Conservation (phyloP, 2,113 vertebrate species). For the Gallinago media region DNA sequence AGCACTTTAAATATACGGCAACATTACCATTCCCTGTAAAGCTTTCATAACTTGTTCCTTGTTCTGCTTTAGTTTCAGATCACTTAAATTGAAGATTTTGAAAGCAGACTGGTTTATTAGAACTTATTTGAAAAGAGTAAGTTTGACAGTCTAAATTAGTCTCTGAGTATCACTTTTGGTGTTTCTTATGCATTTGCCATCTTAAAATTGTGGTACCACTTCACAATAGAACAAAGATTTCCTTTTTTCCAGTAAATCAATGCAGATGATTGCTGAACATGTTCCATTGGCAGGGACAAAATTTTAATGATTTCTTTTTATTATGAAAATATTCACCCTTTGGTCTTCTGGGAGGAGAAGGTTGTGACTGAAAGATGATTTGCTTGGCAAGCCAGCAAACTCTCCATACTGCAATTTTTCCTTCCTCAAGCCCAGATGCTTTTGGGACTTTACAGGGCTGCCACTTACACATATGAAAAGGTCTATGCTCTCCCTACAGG, state of each 20-base stretch:
- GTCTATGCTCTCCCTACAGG: background rate
- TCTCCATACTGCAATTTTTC: background rate
- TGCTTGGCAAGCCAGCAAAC: slow-evolving; percentile 33
- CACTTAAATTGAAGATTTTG: background rate
- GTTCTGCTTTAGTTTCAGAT: background rate
- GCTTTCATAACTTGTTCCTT: background rate
- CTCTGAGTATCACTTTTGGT: background rate
- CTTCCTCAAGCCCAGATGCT: background rate
- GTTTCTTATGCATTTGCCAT: background rate
- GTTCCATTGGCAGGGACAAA: slow-evolving; percentile 5
- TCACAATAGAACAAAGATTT: slow-evolving; percentile 19
- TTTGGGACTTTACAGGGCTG: background rate
- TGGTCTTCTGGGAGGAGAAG: background rate
- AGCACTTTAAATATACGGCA: background rate
- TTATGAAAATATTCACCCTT: slow-evolving; percentile 40
- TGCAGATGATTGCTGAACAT: slow-evolving; percentile 17
- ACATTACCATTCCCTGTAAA: background rate
- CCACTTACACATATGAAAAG: background rate
- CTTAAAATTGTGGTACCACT: background rate
- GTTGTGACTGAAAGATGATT: slow-evolving; percentile 32
- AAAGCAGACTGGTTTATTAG: background rate
- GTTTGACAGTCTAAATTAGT: background rate
- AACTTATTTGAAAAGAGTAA: background rate
- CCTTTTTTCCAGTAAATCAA: slow-evolving; percentile 36
- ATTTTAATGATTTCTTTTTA: slow-evolving; percentile 11